A percentile compares a stretch with the other conserved stretches of the same genome.
phyloP scores from a whole-genome alignment of 2,888 invertebrate species.

The Protodeltote pygarga region DNA sequence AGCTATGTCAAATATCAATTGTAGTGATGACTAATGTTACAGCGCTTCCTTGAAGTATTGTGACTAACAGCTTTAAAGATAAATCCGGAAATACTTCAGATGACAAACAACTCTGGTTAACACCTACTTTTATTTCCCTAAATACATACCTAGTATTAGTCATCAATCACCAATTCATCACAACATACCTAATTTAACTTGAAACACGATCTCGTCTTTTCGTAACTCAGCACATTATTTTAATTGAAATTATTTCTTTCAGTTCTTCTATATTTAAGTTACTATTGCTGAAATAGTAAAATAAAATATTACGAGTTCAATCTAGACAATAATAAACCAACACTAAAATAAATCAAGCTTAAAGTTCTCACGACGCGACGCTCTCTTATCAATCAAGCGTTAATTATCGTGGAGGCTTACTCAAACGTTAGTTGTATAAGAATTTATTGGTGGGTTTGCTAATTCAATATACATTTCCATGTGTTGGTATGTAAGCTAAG shows the following conservation, averaged over 20 bases:
- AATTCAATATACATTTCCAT: conserved; percentile 72
- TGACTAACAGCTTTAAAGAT: conserved; percentile 49
- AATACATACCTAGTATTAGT: conserved; percentile 23
- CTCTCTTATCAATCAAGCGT: conserved; percentile 48
- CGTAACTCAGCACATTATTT: conserved; percentile 19
- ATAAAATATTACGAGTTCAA: conserved; percentile 37
- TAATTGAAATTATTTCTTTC: conserved; percentile 13
- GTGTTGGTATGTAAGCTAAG: conserved; percentile 74
- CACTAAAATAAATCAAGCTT: conserved; percentile 44
- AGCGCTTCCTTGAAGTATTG: conserved; percentile 40
- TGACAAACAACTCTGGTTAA: conserved; percentile 40
- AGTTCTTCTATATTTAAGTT: conserved; percentile 12
- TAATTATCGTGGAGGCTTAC: conserved; percentile 50
- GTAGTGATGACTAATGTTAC: conserved; percentile 46
- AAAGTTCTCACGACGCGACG: conserved; percentile 45
- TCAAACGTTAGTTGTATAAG: conserved; percentile 55
- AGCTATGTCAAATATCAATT: conserved; percentile 30
- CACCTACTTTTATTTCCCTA: conserved; percentile 27
- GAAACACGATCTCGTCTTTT: conserved; percentile 15
- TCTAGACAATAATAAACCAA: conserved; percentile 42
- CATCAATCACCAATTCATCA: conserved; percentile 13
- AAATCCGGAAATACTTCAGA: conserved; percentile 50
- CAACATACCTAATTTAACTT: conserved; percentile 15
- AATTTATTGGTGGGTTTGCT: conserved; percentile 62
- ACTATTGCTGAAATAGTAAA: conserved; percentile 14